Conservation (phyloP, 2,113 vertebrate species). For the Sarotherodon lohbergeri region DNA sequence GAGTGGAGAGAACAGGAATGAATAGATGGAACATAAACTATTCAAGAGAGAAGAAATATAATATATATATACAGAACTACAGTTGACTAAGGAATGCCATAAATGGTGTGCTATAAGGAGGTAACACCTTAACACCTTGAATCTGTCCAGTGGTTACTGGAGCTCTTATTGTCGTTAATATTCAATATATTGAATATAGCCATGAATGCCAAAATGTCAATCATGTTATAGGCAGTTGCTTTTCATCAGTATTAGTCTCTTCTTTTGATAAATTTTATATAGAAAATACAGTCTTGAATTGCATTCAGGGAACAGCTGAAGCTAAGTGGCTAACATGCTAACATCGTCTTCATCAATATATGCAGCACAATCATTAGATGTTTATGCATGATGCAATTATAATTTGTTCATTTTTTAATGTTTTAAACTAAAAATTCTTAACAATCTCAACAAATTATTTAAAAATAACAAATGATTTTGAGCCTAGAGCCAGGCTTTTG, state of each 20-base stretch:
- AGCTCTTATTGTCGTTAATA: neutral
- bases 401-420: neutral
- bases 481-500: neutral
- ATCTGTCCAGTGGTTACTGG: neutral
- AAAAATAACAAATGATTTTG: too few relatives aligned
- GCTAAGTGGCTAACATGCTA: neutral
- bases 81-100: neutral
- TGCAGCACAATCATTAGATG: neutral
- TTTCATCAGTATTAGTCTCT: neutral
- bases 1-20: neutral
- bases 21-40: too few relatives aligned
- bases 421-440: neutral
- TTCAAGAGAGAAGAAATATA: too few relatives aligned
- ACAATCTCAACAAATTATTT: neutral
- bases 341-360: neutral
- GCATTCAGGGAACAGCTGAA: neutral
- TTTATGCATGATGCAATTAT: neutral
- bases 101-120: neutral
- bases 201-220: neutral
- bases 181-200: neutral
- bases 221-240: too few relatives aligned
- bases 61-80: too few relatives aligned
- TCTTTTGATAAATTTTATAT: neutral
- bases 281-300: neutral
- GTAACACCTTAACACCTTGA: neutral